phyloP scores from a whole-genome alignment of 2,113 vertebrate species.

The Nothoprocta pentlandii region DNA sequence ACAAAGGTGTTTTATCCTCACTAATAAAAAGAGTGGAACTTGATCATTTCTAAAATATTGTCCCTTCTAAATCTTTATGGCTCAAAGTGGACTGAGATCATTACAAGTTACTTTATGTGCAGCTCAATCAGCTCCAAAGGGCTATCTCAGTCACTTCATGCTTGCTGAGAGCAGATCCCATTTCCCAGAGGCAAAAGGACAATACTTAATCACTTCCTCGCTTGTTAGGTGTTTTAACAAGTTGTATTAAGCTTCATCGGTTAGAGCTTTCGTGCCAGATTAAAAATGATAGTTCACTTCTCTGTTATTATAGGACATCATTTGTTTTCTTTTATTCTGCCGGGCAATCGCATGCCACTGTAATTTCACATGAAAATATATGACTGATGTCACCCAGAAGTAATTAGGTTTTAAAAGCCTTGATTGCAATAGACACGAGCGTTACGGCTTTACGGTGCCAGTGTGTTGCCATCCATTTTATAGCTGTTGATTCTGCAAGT shows the following conservation, averaged over 20 bases:
- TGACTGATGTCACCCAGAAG: constrained; percentile 72
- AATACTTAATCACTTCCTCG: constrained; percentile 68
- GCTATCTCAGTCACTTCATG: constrained; percentile 31
- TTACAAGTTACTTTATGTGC: constrained; percentile 69
- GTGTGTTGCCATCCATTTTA: constrained; percentile 37
- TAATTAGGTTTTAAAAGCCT: constrained; percentile 78
- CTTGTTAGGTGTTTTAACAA: constrained; percentile 77
- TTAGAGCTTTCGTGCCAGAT: constrained; percentile 59
- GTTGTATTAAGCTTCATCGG: constrained; percentile 73
- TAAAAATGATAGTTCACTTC: constrained; percentile 72
- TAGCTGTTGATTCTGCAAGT: constrained; percentile 71
- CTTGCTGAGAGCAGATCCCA: constrained; percentile 52
- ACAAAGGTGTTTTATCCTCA: constrained; percentile 70
- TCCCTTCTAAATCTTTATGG: constrained; percentile 76
- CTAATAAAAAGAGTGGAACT: constrained; percentile 73
- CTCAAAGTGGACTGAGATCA: constrained; percentile 73
- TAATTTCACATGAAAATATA: constrained; percentile 74
- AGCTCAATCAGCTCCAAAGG: constrained; percentile 60
- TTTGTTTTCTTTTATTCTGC: constrained; percentile 75
- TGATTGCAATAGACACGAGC: constrained; percentile 67
- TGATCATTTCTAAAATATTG: constrained; percentile 74
- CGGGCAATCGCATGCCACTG: constrained; percentile 53
- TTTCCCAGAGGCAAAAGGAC: constrained; percentile 68
- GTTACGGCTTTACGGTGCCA: constrained; percentile 63
- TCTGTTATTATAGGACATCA: constrained; percentile 60